These are phyloP conservation scores for Cyclura pinguis DNA, from an alignment of 2,797 vertebrate species.

Conservation along the genomic window DNA sequence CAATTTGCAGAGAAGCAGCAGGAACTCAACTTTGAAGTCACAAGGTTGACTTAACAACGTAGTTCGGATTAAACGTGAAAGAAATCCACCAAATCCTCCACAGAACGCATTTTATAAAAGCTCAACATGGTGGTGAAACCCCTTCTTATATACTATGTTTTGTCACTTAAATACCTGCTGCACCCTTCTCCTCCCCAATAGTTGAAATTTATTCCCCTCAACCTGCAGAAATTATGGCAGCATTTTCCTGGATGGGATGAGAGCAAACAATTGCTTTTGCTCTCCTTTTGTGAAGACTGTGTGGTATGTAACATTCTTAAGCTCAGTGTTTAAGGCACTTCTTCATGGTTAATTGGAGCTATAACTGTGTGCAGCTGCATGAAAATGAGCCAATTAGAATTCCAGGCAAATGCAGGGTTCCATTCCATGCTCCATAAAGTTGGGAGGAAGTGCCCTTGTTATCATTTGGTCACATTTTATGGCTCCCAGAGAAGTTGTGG, in stretches of 20 bases:
- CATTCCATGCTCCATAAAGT: conserved; percentile 47
- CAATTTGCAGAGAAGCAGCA: not conserved
- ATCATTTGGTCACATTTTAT: conserved; percentile 39
- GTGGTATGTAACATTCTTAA: conserved; percentile 11
- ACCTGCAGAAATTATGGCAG: not conserved
- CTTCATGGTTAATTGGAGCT: conserved; percentile 47
- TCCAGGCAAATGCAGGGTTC: not conserved
- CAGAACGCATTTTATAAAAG: too few species aligned
- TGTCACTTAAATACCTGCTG: accelerated
- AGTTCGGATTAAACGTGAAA: not conserved
- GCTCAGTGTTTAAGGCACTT: conserved; percentile 12
- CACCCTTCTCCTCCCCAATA: not conserved
- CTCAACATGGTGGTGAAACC: not conserved
- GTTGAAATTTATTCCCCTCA: conserved; percentile 26
- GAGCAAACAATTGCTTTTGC: not conserved
- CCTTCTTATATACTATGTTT: not conserved
- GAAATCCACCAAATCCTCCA: not conserved
- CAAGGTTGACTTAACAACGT: not conserved
- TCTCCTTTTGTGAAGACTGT: not conserved
- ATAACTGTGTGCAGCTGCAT: conserved; percentile 3
- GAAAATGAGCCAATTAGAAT: conserved; percentile 52
- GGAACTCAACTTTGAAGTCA: not conserved
- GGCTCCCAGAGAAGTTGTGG: not conserved
- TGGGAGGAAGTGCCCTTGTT: conserved; percentile 53
- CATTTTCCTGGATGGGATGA: not conserved